Conservation (phyloP, 2,113 vertebrate species). For the Piprites chloris region DNA sequence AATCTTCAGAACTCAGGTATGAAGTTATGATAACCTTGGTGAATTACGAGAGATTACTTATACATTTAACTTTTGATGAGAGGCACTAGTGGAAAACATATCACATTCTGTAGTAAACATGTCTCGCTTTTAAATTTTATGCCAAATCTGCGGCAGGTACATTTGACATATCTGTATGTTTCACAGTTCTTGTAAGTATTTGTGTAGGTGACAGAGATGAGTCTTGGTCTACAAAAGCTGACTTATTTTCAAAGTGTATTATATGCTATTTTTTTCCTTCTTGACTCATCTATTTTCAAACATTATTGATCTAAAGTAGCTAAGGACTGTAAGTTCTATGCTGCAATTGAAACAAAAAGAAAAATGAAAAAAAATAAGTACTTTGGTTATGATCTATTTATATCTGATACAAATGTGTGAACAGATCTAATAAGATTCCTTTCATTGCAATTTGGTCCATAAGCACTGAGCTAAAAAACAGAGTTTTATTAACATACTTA, state of each 20-base stretch:
- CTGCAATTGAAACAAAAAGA: neutral
- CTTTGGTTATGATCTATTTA: neutral
- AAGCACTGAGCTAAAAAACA: neutral
- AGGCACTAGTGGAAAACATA: neutral
- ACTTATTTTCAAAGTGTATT: neutral
- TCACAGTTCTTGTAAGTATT: neutral
- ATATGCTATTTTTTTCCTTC: neutral
- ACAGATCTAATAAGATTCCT: neutral
- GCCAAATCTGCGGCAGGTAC: neutral
- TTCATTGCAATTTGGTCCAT: neutral
- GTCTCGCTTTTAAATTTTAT: neutral
- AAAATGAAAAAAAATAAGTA: neutral
- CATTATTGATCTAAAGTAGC: neutral
- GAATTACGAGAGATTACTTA: neutral
- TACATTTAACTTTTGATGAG: neutral
- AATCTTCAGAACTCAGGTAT: neutral
- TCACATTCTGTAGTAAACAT: neutral
- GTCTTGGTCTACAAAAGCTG: neutral
- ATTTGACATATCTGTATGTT: neutral
- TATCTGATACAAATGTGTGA: neutral
- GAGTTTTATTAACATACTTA: neutral
- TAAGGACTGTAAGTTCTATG: neutral
- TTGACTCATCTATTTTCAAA: neutral
- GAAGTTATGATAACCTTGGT: neutral
- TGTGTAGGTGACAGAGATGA: neutral